A percentile compares a stretch with the other conserved stretches of the same genome.
These are phyloP conservation scores for Hirudinaria manillensis DNA, from an alignment of 2,888 invertebrate species.

Conservation along the genomic window DNA sequence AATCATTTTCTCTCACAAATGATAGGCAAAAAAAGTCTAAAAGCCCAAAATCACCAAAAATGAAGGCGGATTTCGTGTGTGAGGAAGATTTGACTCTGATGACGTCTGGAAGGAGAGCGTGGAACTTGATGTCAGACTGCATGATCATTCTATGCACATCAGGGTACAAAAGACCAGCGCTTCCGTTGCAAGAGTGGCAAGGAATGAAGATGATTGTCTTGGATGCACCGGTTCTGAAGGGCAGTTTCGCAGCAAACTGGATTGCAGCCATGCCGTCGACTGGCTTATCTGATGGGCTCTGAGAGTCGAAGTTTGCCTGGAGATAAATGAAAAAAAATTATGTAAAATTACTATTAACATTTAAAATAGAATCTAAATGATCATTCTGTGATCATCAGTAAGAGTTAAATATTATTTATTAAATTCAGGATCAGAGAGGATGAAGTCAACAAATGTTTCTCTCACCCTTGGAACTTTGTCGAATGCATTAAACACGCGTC, in stretches of 20 bases:
- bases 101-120: constrained; percentile 35
- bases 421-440: no score
- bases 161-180: constrained; percentile 22
- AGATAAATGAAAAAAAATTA: constrained; percentile 16
- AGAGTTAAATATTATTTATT: no score
- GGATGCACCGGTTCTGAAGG: constrained; percentile 76
- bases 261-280: constrained; percentile 59
- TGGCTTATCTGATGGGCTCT: constrained; percentile 30
- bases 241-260: constrained; percentile 59
- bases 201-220: constrained; percentile 75
- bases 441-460: no score
- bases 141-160: constrained; percentile 36
- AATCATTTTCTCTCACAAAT: background rate
- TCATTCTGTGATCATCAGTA: no score
- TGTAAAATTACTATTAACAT: background rate
- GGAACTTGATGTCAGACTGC: constrained; percentile 35
- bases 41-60: constrained; percentile 37
- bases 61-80: constrained; percentile 35
- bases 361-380: no score
- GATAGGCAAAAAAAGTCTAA: background rate
- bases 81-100: constrained; percentile 35
- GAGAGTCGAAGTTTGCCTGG: constrained; percentile 30
- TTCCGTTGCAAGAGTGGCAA: constrained; percentile 67
- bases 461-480: constrained; percentile 34
- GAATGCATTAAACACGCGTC: constrained; percentile 44